phyloP scores from a whole-genome alignment of 53 echinoderm and acorn worm species.

The Temnopleurus reevesii region DNA sequence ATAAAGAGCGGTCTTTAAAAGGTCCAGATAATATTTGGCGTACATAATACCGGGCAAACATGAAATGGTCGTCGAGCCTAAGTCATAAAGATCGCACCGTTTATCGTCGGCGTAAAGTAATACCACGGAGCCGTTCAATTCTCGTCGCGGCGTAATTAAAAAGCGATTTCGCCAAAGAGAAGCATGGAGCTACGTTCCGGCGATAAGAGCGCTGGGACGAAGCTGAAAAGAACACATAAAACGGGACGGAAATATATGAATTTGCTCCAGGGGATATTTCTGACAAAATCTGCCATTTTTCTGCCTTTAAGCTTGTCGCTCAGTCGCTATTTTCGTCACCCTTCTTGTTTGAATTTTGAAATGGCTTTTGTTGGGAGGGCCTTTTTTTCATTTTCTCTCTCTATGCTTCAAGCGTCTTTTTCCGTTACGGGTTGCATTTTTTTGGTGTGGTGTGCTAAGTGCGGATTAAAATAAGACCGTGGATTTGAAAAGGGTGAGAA shows the following conservation, averaged over 20 bases:
- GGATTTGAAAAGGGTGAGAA: slow-evolving; percentile 4
- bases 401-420: neutral
- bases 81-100: slow-evolving; percentile 26
- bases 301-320: neutral
- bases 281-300: slow-evolving; percentile 39
- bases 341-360: slow-evolving; percentile 44
- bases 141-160: slow-evolving; percentile 52
- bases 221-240: slow-evolving; percentile 18
- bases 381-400: neutral
- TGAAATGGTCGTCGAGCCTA: slow-evolving; percentile 3
- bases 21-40: slow-evolving; percentile 22
- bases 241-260: slow-evolving; percentile 30
- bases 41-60: slow-evolving; percentile 6
- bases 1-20: neutral
- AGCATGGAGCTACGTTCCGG: slow-evolving; percentile 26
- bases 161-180: slow-evolving; percentile 25
- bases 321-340: slow-evolving; percentile 23
- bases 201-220: slow-evolving; percentile 1
- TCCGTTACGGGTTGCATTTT: slow-evolving; percentile 32
- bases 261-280: slow-evolving; percentile 41
- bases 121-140: neutral
- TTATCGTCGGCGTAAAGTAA: slow-evolving; percentile 17
- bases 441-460: slow-evolving; percentile 24
- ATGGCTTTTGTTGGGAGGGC: slow-evolving; percentile 34
- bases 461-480: slow-evolving; percentile 38